Percentiles rank a stretch among this genome's conserved stretches.
phyloP scores from a whole-genome alignment of 2,113 vertebrate genomes.

The Gobio gobio region DNA sequence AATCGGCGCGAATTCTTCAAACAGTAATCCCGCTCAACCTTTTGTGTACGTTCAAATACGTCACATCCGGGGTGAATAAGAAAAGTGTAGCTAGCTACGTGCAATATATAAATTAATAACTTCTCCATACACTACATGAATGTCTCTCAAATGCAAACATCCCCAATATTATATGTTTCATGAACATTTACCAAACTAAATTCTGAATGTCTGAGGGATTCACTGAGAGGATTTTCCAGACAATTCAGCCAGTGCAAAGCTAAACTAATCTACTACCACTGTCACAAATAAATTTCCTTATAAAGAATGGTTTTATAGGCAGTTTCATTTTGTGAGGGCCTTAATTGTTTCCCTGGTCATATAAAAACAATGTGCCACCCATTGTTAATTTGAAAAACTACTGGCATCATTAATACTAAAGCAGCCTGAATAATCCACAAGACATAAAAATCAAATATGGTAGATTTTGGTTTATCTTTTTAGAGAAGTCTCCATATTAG shows the following conservation, averaged over 20 bases:
- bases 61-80: constrained; percentile 37
- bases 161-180: background rate
- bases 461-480: background rate
- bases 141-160: background rate
- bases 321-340: background rate
- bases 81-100: background rate
- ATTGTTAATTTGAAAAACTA: too few species aligned
- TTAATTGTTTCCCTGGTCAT: background rate
- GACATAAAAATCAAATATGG: background rate
- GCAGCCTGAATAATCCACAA: background rate
- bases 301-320: background rate
- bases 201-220: background rate
- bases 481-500: background rate
- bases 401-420: background rate
- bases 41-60: background rate
- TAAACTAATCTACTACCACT: background rate
- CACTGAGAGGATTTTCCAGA: background rate
- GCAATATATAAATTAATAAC: background rate
- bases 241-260: background rate
- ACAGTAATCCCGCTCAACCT: constrained; percentile 2
- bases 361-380: background rate
- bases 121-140: background rate
- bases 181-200: background rate
- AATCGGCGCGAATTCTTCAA: background rate
- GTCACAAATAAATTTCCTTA: background rate